phyloP scores from a whole-genome alignment of 2,888 invertebrate genomes.

The Microchrysa polita region DNA sequence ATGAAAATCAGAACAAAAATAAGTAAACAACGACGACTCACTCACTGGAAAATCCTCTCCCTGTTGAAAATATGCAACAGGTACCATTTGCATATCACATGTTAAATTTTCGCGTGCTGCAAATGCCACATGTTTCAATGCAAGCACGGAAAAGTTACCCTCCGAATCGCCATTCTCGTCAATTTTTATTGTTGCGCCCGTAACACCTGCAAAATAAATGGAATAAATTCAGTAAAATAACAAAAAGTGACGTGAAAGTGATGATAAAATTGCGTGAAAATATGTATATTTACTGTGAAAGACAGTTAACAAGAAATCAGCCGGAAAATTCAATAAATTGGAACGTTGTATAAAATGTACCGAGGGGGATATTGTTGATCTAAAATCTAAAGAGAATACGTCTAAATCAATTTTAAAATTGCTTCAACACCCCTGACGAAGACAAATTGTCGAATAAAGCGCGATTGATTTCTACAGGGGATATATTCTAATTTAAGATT shows the following conservation, averaged over 20 bases:
- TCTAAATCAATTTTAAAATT: too few relatives aligned
- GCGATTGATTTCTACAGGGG: too few relatives aligned
- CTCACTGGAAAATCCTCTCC: constrained; percentile 81
- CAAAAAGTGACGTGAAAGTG: not conserved
- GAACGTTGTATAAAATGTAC: too few relatives aligned
- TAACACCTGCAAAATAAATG: constrained; percentile 75
- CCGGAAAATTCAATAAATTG: too few relatives aligned
- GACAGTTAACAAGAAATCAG: too few relatives aligned
- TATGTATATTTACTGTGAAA: not conserved
- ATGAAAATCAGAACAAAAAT: constrained; percentile 40
- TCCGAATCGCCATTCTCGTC: constrained; percentile 95
- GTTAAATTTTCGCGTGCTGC: constrained; percentile 68
- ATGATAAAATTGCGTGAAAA: not conserved
- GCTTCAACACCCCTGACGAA: too few relatives aligned
- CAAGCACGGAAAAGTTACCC: constrained; percentile 95
- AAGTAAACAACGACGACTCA: constrained; percentile 67
- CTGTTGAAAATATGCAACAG: constrained; percentile 85
- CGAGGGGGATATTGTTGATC: too few relatives aligned
- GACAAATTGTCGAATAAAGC: too few relatives aligned
- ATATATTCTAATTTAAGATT: too few relatives aligned
- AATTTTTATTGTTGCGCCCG: constrained; percentile 91
- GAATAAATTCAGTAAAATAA: not conserved
- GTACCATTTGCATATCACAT: constrained; percentile 82
- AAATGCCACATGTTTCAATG: constrained; percentile 71
- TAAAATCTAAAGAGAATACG: too few relatives aligned